Base-by-base conservation (phyloP, 1,140 invertebrate genomes). In the Caenorhabditis latens region DNA sequence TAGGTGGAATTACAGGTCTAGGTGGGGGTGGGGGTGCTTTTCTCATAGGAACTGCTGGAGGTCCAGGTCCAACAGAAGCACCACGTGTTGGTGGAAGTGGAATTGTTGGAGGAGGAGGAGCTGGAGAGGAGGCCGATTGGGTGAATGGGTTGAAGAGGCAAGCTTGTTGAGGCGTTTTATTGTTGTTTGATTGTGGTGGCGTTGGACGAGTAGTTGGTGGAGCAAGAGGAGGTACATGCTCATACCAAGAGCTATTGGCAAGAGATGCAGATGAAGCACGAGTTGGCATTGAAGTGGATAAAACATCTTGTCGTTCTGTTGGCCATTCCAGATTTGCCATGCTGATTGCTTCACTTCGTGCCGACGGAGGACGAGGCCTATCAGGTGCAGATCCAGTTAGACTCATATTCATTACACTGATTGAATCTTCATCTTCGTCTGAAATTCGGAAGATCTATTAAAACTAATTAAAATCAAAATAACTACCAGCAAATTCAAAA, bases 371-470 rank as follows among this genome's bases (percentile, higher is more conserved):
- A 14, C 86, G 79, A 11, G 86, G 86, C 50, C 86, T 21, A 24
- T 87, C 86, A 2, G 86, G 86, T 14, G 79, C 55, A n/a, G 86
- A 57, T 32, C 55, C 58, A 48, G 24, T 57, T 4, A 84, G 32
- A 6, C 43, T 84, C 58, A 61, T 4, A 42, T 16, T 48, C 40
- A 46, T 46, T 11, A 84, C 83, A 43, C 58, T 61, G 11, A 85
- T 71, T 14, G 84, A 48, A 43, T 85, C 43, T 24, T 87, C 86
- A 19, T 87, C 86, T 40, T 87, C 86, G 24, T 86, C 84, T 86
- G 50, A 71, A 86, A 58, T 43, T 85, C 0, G 5, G 19, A 84
- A 19, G 53, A 24, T 50, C 16, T 4, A 6, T 32, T 53, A 53
- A n/a, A 21, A 32, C 21, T 13, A 53, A 7, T 19, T 24, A 1